Conservation (phyloP, 2,113 vertebrate species). For the Phainopepla nitens region DNA sequence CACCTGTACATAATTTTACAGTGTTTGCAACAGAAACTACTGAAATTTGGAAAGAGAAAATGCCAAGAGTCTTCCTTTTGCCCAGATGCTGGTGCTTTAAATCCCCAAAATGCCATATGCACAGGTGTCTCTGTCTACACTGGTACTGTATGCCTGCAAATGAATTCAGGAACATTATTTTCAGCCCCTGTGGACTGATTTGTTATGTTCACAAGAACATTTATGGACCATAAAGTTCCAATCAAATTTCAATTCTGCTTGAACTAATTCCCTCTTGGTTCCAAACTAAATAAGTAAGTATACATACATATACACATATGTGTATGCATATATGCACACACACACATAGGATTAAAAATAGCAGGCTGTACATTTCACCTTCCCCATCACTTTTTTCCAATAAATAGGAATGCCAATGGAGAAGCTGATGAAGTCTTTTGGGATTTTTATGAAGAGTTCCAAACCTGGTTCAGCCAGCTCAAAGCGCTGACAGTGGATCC, state of each 20-base stretch:
- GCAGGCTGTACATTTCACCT: neutral
- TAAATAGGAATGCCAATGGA: neutral
- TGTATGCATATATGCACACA: neutral
- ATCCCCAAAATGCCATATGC: neutral
- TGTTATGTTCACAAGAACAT: neutral
- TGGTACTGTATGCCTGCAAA: neutral
- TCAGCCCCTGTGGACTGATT: neutral
- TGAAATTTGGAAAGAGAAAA: neutral
- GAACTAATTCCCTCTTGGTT: neutral
- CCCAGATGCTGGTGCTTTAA: neutral
- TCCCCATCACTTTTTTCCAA: neutral
- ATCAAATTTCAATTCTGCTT: neutral
- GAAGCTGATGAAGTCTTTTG: neutral
- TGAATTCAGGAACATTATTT: neutral
- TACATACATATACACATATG: accelerated
- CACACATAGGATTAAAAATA: neutral
- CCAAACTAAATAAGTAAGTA: neutral
- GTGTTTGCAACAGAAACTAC: neutral
- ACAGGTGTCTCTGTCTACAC: neutral
- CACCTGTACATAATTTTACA: neutral
- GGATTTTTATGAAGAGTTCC: neutral
- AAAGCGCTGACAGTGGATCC: conserved; percentile 80
- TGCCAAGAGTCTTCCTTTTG: neutral
- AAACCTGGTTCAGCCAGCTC: conserved; percentile 85
- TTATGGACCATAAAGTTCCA: neutral